Evolutionary conservation across 2,888 invertebrate species (phyloP), one percentile per base, ranked within the genome.

Genomic region (Agapostemon virescens): DNA sequence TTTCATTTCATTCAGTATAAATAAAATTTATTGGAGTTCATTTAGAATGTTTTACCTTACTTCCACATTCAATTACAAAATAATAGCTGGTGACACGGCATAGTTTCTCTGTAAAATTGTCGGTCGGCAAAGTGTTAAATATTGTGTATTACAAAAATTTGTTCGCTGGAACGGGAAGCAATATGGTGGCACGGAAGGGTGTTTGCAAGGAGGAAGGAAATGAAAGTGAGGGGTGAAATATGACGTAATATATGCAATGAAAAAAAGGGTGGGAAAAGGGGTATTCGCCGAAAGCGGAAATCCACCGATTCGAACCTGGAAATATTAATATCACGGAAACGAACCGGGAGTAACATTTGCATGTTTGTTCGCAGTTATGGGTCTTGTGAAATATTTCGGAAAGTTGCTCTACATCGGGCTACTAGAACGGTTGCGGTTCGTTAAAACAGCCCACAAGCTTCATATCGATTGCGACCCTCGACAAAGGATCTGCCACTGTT

Each of bases 301-400:
- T 58, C 66, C 64, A 49, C 58, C 45, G 63, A 82, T 83, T 83
- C 79, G 76, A 83, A 78, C 74, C 68, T 61, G 72, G 67, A 49
- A 78, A 82, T 86, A 87, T 87, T 87, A 86, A 85, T 86, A 77
- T 75, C 61, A 69, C 58, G 61, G 36, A 64, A 66, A 70, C 42
- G 36, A 23, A n/a, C 55, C 42, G 49, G 71, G 11, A 4, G 42
- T 66, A 70, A 69, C 49, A 69, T 72, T 73, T 49, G 79, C 73
- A 77, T 70, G 69, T 69, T 61, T 45, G 49, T 4, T 13, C n/a
- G 45, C 30, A 7, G 40, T 23, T 23, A 36, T 49, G 36, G 66
- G 45, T 64, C 42, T 40, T 30, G 42, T 33, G 45, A 68, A 52
- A 67, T 83, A 73, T 73, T 79, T 75, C 45, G 36, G 69, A 40